Evolutionary conservation across 1,140 invertebrate genomes (phyloP).

Genomic region (Anadara kagoshimensis): DNA sequence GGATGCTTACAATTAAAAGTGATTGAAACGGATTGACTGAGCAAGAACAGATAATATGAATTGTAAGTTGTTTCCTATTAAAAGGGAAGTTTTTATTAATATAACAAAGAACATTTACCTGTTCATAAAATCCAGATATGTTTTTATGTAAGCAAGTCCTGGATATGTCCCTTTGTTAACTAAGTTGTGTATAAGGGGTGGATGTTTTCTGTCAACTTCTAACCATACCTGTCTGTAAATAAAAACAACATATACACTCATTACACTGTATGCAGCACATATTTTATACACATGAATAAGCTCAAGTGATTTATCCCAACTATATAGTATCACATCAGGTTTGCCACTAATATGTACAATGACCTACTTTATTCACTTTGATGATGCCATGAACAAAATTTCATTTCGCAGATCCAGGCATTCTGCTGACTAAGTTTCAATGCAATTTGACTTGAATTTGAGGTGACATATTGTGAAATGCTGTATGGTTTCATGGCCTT

Average conservation of each 20-base stretch:
- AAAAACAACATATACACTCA: too few species aligned
- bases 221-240: constrained; percentile 14
- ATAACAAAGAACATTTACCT: not conserved
- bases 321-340: not conserved
- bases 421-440: too few species aligned
- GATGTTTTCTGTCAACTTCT: constrained; percentile 11
- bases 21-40: too few species aligned
- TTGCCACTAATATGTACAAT: not conserved
- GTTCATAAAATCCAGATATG: constrained; percentile 4
- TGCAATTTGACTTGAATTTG: too few species aligned
- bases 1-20: too few species aligned
- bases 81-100: not conserved
- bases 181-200: not conserved
- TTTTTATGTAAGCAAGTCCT: constrained; percentile 1
- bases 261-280: too few species aligned
- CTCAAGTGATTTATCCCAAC: not conserved
- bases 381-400: too few species aligned
- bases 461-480: too few species aligned
- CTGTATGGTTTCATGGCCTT: too few species aligned
- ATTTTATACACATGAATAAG: not conserved
- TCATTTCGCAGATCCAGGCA: too few species aligned
- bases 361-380: not conserved
- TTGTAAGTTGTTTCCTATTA: too few species aligned
- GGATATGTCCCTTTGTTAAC: not conserved
- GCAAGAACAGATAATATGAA: too few species aligned